Conservation (phyloP, 2,113 vertebrate species). For the Leuciscus idus region DNA sequence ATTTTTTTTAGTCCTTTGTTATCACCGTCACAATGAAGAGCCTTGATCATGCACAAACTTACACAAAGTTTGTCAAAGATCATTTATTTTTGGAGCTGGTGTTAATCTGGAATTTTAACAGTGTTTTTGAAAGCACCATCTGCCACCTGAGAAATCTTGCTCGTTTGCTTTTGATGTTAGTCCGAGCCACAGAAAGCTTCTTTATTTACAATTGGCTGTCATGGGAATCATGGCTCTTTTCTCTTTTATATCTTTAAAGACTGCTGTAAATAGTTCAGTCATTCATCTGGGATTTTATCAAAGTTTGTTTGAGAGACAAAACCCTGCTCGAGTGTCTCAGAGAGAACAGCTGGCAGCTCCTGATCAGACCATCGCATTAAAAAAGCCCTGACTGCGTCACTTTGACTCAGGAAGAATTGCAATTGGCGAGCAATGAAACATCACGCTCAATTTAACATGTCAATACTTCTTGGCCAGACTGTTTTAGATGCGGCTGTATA, state of each 20-base stretch:
- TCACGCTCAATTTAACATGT: constrained; percentile 35
- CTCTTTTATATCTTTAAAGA: constrained; percentile 61
- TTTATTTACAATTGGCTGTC: constrained; percentile 70
- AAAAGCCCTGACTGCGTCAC: constrained; percentile 24
- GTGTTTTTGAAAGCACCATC: constrained; percentile 61
- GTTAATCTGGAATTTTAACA: constrained; percentile 71
- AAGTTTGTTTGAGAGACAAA: constrained; percentile 57
- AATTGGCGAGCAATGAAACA: constrained; percentile 13
- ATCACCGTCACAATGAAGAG: constrained; percentile 50
- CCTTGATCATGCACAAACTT: constrained; percentile 52
- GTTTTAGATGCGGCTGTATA: background rate
- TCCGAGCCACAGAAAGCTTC: constrained; percentile 58
- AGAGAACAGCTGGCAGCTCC: constrained; percentile 37
- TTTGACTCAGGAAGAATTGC: constrained; percentile 28
- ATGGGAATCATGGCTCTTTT: constrained; percentile 63
- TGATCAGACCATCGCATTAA: constrained; percentile 41
- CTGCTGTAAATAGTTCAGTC: constrained; percentile 65
- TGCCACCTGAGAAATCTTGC: constrained; percentile 67
- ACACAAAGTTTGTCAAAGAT: constrained; percentile 37
- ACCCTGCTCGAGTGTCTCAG: constrained; percentile 28
- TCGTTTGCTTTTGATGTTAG: constrained; percentile 65
- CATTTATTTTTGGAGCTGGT: constrained; percentile 67
- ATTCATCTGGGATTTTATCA: constrained; percentile 50
- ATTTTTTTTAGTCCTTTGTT: constrained; percentile 47
- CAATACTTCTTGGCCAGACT: constrained; percentile 37